Base-by-base conservation (phyloP, 1,140 invertebrate genomes). In the Globodera rostochiensis region DNA sequence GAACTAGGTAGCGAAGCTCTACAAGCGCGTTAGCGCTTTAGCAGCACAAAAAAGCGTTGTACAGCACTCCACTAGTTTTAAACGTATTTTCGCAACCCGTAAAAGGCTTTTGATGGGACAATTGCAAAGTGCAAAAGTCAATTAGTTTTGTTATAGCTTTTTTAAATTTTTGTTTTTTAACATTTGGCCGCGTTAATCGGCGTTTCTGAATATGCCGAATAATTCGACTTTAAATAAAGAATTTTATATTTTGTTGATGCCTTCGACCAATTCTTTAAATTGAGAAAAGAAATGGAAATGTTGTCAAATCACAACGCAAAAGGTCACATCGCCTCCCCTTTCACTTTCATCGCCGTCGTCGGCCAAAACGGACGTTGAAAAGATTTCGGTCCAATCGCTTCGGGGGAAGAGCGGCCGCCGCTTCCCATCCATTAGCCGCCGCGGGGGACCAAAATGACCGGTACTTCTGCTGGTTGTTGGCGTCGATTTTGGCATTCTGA, bases 301-400 rank as follows among this genome's bases (percentile, higher is more conserved):
- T 53, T 9, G 53, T 53, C 53, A 36, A 36, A 36, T 36, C 36
- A 36, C 36, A 36, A 36, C 36, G 36, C 36, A 3, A 53, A 53
- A 11, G 53, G 53, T 3, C 15, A 15, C 1, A 19, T 13, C 57
- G 13, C 57, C 11, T 19, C 57, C 13, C 15, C 3, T 64, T 64
- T 64, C 57, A 6, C 11, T 64, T 64, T 13, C 11, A 7, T 69
- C 67, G 15, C 8, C 67, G 67, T 15, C 69, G 25, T 36, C 69
- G 69, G 13, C 77, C 77, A 69, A 78, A 78, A 5, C 77, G 36
- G 49, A 78, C 66, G 47, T 69, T 64, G 47, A 78, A 78, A 13
- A 69, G 13, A 47, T 78, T 78, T 64, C 77, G 6, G 25, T 78
- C 77, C 25, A 78, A 45, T 64, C 77, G 66, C 70, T 78, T 78